Evolutionary conservation across 2,113 vertebrate species (phyloP).

Genomic region (Thunnus thynnus): DNA sequence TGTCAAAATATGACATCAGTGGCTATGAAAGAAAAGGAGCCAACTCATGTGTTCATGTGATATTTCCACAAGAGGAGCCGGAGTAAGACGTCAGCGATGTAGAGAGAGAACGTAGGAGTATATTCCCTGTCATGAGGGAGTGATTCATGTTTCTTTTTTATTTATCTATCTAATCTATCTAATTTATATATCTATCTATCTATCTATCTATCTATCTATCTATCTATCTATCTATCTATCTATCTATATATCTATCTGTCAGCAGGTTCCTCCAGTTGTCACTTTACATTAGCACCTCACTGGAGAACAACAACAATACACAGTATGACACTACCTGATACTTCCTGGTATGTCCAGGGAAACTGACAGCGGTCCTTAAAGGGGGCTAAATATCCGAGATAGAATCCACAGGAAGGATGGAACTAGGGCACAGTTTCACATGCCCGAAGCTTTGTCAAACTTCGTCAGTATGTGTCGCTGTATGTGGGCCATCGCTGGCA

Average conservation of each 20-base stretch:
- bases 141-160: constrained; percentile 29
- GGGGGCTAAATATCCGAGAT: constrained; percentile 28
- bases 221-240: constrained; percentile 4
- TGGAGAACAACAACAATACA: background rate
- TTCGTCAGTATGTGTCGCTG: constrained; percentile 54
- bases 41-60: constrained; percentile 45
- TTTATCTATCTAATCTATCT: constrained; percentile 6
- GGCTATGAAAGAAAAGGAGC: constrained; percentile 30
- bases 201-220: background rate
- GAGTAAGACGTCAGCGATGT: background rate
- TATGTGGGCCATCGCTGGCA: constrained; percentile 75
- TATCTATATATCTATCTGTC: constrained; percentile 1
- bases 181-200: background rate
- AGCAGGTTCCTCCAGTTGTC: constrained; percentile 7
- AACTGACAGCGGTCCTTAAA: constrained; percentile 21
- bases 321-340: constrained; percentile 13
- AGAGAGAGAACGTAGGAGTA: background rate
- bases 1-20: constrained; percentile 67
- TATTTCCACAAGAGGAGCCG: constrained; percentile 13
- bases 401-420: constrained; percentile 33
- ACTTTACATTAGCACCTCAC: background rate
- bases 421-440: constrained; percentile 60
- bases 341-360: constrained; percentile 23
- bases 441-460: constrained; percentile 69
- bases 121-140: constrained; percentile 2